phyloP scores from a whole-genome alignment of 1,140 invertebrate species.

The Cotesia glomerata region DNA sequence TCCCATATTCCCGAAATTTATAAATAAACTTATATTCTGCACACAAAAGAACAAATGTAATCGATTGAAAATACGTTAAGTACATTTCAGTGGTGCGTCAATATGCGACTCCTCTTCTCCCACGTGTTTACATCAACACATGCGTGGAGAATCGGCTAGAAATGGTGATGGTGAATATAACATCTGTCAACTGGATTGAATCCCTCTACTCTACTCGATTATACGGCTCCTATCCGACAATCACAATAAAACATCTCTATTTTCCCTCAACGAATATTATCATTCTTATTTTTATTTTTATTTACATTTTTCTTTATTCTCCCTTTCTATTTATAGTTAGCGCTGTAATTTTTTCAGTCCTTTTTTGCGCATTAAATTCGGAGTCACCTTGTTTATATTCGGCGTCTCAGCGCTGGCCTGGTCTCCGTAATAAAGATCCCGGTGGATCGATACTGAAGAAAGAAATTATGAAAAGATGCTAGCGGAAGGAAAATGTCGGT shows the following conservation, averaged over 20 bases:
- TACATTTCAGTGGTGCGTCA: background rate
- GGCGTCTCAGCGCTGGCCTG: too few species aligned
- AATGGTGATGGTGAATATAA: slow-evolving; percentile 39
- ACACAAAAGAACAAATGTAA: background rate
- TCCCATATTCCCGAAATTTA: too few species aligned
- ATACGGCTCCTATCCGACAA: slow-evolving; percentile 8
- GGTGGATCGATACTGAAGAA: background rate
- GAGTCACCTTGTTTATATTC: too few species aligned
- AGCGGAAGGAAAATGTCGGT: slow-evolving; percentile 27
- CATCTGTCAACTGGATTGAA: slow-evolving; percentile 44
- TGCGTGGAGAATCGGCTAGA: slow-evolving; percentile 51
- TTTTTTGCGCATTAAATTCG: too few species aligned
- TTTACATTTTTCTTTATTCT: slow-evolving; percentile 2
- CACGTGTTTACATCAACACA: slow-evolving; percentile 27
- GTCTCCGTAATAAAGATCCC: background rate
- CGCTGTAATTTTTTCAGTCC: too few species aligned
- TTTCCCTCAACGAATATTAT: background rate
- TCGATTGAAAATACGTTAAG: slow-evolving; percentile 17
- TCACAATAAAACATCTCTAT: slow-evolving; percentile 13
- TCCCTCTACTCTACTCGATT: slow-evolving; percentile 18
- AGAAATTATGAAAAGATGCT: slow-evolving; percentile 10
- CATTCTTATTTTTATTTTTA: background rate
- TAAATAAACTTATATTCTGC: too few species aligned
- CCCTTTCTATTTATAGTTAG: background rate
- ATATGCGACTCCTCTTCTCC: slow-evolving; percentile 6